Conservation (phyloP, 2,797 vertebrate species). For the Enteromius anoplus region DNA sequence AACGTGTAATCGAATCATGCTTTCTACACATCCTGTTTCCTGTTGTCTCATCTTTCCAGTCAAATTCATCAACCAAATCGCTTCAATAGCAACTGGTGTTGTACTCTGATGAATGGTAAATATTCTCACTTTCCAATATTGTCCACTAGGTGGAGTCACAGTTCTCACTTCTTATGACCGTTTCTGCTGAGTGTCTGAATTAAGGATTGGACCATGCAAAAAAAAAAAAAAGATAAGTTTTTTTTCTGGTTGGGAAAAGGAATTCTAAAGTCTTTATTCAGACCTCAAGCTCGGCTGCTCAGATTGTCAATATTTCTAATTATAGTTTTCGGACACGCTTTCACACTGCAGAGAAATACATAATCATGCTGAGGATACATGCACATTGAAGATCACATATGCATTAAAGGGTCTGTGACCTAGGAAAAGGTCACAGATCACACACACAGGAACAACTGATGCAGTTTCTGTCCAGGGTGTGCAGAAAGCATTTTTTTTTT, state of each 20-base stretch:
- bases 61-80: neutral
- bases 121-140: neutral
- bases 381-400: slow-evolving; percentile 35
- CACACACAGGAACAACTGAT: slow-evolving; percentile 29
- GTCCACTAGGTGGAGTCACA: slow-evolving; percentile 21
- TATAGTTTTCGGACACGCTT: neutral
- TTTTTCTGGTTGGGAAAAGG: neutral
- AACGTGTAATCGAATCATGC: slow-evolving; percentile 73
- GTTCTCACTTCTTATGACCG: neutral
- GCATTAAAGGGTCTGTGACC: slow-evolving; percentile 11
- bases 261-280: neutral
- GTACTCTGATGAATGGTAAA: neutral
- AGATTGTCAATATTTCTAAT: neutral
- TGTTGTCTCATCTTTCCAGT: slow-evolving; percentile 49
- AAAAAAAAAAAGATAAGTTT: neutral
- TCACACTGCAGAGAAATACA: slow-evolving; percentile 13
- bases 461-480: slow-evolving; percentile 68
- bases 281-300: neutral
- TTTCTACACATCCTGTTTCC: slow-evolving; percentile 75
- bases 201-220: neutral
- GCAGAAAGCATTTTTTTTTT: slow-evolving; percentile 77
- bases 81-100: neutral
- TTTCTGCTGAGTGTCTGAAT: neutral
- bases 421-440: neutral
- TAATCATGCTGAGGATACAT: slow-evolving; percentile 24